Conservation (phyloP, 1,140 invertebrate genomes). For the Trissolcus basalis region DNA sequence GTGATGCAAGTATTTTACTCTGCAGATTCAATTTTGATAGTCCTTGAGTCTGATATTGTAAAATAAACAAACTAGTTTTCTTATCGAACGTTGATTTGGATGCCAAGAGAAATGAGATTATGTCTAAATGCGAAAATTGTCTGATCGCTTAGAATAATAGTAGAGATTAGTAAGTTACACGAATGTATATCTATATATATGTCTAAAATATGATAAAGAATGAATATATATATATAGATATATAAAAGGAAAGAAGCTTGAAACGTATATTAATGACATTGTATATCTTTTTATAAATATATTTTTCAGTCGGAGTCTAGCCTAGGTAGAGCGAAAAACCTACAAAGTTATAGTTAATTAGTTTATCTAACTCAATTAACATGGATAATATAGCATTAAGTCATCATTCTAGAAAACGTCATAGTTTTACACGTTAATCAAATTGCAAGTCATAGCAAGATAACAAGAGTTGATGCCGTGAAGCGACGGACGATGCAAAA, state of each 20-base stretch:
- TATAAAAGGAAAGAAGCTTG: constrained; percentile 68
- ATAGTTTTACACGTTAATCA: constrained; percentile 67
- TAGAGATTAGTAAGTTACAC: constrained; percentile 68
- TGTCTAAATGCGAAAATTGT: constrained; percentile 53
- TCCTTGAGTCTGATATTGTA: background rate
- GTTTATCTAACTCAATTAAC: constrained; percentile 75
- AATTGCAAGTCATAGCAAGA: constrained; percentile 49
- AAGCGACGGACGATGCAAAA: constrained; percentile 52
- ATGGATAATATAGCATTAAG: constrained; percentile 70
- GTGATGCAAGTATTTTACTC: too few relatives aligned
- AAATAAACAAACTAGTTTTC: constrained; percentile 1
- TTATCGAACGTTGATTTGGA: background rate
- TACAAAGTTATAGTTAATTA: constrained; percentile 73
- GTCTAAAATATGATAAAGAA: constrained; percentile 64
- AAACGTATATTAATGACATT: constrained; percentile 73
- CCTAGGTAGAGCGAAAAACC: constrained; percentile 71
- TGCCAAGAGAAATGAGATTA: background rate
- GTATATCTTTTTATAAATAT: constrained; percentile 77
- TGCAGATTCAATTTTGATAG: too few relatives aligned
- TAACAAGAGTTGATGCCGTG: constrained; percentile 14
- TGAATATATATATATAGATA: constrained; percentile 55
- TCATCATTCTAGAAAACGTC: constrained; percentile 70
- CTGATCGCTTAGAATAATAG: constrained; percentile 67
- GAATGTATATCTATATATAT: constrained; percentile 58
- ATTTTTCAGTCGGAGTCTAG: constrained; percentile 77